These are phyloP conservation scores for Octodonta nipae DNA, from an alignment of 2,888 invertebrate species.

Conservation along the genomic window DNA sequence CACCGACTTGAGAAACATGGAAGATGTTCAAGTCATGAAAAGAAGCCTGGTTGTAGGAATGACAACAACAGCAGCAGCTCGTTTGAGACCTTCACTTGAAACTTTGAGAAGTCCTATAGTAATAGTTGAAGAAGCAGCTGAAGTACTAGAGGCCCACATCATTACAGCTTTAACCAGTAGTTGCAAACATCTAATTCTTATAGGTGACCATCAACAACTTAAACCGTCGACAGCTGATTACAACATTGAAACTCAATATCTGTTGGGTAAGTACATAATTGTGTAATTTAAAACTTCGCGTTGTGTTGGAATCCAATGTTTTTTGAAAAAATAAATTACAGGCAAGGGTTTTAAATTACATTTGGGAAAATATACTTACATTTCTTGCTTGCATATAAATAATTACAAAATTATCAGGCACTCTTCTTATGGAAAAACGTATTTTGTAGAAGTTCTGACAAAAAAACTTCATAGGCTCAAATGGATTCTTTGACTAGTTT, in stretches of 20 bases:
- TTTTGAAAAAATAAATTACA: too few relatives aligned
- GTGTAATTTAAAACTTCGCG: too few relatives aligned
- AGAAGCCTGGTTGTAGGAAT: conserved; percentile 41
- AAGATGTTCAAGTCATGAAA: conserved; percentile 4
- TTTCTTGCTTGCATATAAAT: too few relatives aligned
- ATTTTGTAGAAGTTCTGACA: too few relatives aligned
- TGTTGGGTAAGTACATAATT: too few relatives aligned
- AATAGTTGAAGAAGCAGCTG: conserved; percentile 79
- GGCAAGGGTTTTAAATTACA: too few relatives aligned
- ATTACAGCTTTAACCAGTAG: conserved; percentile 40
- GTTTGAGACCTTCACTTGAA: conserved; percentile 47
- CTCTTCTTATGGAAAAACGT: too few relatives aligned
- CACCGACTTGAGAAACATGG: not conserved
- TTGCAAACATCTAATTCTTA: conserved; percentile 67
- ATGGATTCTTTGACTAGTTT: too few relatives aligned
- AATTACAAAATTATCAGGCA: too few relatives aligned
- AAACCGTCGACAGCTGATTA: conserved; percentile 56
- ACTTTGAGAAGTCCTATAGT: conserved; percentile 52
- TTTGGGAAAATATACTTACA: too few relatives aligned
- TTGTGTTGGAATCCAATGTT: too few relatives aligned
- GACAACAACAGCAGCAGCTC: conserved; percentile 66
- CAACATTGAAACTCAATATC: conserved; percentile 48
- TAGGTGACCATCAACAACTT: conserved; percentile 42
- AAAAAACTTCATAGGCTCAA: too few relatives aligned
- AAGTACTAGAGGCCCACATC: conserved; percentile 76